phyloP scores from a whole-genome alignment of 2,113 vertebrate genomes.

The Rhinoptilus africanus region DNA sequence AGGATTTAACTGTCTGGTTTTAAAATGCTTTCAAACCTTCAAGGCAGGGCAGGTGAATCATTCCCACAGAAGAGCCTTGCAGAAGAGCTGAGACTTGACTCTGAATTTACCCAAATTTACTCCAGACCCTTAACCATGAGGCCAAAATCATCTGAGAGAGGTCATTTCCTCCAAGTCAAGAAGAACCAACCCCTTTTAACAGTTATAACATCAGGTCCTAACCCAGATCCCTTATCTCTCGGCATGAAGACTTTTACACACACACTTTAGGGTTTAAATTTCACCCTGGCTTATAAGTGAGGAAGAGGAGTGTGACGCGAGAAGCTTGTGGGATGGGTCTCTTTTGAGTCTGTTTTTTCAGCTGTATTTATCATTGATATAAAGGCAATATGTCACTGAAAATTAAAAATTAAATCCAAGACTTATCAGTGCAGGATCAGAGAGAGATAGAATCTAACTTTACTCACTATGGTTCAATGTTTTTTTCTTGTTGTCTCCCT shows the following conservation, averaged over 20 bases:
- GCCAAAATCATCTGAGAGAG: neutral
- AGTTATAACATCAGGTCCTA: neutral
- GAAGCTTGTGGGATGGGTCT: neutral
- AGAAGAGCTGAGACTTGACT: neutral
- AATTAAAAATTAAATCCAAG: conserved; percentile 3
- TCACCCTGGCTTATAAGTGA: neutral
- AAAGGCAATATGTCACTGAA: neutral
- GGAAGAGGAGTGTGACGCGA: neutral
- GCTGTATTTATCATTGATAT: neutral
- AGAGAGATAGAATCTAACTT: neutral
- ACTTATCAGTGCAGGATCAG: neutral
- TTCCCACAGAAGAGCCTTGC: neutral
- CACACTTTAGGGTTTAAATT: neutral
- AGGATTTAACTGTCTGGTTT: neutral
- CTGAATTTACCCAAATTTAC: neutral
- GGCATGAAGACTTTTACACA: neutral
- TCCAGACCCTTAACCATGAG: neutral
- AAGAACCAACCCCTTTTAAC: neutral
- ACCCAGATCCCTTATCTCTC: neutral
- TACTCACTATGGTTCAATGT: neutral
- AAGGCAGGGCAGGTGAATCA: neutral
- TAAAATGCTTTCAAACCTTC: neutral
- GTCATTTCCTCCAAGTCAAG: neutral
- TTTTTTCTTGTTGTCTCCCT: neutral
- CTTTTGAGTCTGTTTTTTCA: neutral